These are phyloP conservation scores for Conomelus anceps DNA, from an alignment of 2,888 invertebrate species.

Conservation along the genomic window DNA sequence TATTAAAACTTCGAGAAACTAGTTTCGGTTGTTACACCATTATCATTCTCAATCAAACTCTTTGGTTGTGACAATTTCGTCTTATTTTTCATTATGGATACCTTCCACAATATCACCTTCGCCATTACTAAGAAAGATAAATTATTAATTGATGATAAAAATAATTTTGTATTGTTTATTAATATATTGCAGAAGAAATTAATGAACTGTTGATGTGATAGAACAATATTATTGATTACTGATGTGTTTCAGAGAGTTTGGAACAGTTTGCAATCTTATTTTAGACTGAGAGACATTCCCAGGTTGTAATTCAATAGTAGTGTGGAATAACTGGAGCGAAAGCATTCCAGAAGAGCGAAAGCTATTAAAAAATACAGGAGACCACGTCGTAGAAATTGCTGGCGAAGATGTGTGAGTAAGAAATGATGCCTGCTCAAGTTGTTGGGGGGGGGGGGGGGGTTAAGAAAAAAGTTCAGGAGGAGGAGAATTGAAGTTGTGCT, in stretches of 20 bases:
- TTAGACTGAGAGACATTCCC: not conserved
- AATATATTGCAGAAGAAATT: too few species aligned
- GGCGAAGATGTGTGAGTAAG: not conserved
- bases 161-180: too few species aligned
- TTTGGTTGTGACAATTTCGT: too few species aligned
- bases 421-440: not conserved
- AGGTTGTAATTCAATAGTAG: not conserved
- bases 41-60: too few species aligned
- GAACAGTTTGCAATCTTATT: not conserved
- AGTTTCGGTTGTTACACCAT: too few species aligned
- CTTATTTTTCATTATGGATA: too few species aligned
- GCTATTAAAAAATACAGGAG: not conserved
- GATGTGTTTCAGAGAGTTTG: not conserved
- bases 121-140: too few species aligned
- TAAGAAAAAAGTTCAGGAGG: not conserved
- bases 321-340: not conserved
- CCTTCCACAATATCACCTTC: too few species aligned
- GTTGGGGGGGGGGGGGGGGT: not conserved
- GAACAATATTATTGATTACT: too few species aligned
- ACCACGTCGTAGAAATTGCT: not conserved
- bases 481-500: not conserved
- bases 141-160: too few species aligned
- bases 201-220: not conserved
- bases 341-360: not conserved
- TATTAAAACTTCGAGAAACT: too few species aligned